These are phyloP conservation scores for Dynastes maya DNA, from an alignment of 2,888 invertebrate species.

Conservation along the genomic window DNA sequence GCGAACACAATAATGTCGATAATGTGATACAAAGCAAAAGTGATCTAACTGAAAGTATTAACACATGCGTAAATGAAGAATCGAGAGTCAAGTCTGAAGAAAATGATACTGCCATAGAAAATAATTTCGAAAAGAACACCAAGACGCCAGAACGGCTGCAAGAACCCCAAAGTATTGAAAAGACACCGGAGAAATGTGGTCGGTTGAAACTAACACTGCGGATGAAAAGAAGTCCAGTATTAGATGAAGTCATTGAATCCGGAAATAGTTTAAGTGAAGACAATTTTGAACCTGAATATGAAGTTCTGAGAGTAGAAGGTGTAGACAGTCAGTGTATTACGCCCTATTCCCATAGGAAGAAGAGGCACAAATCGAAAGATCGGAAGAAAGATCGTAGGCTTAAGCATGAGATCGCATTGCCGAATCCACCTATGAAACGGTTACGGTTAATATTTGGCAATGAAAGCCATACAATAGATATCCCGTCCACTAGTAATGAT, in stretches of 20 bases:
- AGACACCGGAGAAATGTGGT: slow-evolving; percentile 65
- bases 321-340: slow-evolving; percentile 70
- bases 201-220: slow-evolving; percentile 86
- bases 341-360: slow-evolving; percentile 75
- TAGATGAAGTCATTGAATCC: slow-evolving; percentile 89
- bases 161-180: slow-evolving; percentile 56
- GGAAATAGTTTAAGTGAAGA: slow-evolving; percentile 80
- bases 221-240: slow-evolving; percentile 89
- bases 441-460: slow-evolving; percentile 90
- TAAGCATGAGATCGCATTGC: slow-evolving; percentile 70
- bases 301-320: slow-evolving; percentile 87
- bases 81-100: slow-evolving; percentile 61
- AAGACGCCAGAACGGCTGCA: slow-evolving; percentile 50
- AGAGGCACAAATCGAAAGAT: slow-evolving; percentile 76
- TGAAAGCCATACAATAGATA: slow-evolving; percentile 90
- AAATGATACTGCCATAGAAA: slow-evolving; percentile 51
- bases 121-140: slow-evolving; percentile 43
- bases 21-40: slow-evolving; percentile 56
- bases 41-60: slow-evolving; percentile 57
- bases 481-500: slow-evolving; percentile 82
- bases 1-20: slow-evolving; percentile 59
- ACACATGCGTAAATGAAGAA: slow-evolving; percentile 50
- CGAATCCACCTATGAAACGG: slow-evolving; percentile 86
- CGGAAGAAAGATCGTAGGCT: slow-evolving; percentile 65
- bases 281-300: slow-evolving; percentile 84